Evolutionary conservation across 2,113 vertebrate genomes (phyloP), one percentile per base, ranked within the genome.

Genomic region (Mesitornis unicolor): DNA sequence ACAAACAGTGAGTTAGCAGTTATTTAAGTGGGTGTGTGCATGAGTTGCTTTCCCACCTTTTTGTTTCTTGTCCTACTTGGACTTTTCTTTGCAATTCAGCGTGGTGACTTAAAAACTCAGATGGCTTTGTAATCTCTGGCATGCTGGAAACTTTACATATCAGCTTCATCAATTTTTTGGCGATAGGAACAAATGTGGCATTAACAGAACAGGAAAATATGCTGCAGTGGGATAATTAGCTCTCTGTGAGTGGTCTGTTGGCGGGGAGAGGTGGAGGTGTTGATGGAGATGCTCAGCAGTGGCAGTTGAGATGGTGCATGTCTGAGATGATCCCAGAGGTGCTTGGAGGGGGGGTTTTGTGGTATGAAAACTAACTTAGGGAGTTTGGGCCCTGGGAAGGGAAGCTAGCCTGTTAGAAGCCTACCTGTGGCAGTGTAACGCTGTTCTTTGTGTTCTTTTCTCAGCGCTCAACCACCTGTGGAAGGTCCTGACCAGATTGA

Each of bases 401-500:
- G 43, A 9, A 38, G 4, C 17, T 10, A 25, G 24, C 40, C 56
- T 59, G 22, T 12, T 29, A 48, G 61, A 63, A 84, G 31, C 61
- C 77, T 36, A 36, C 6, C 21, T 48, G n/a, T n/a, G 64, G 21
- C 35, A 35, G 19, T 6, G n/a, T 90, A 93, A 36, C 45, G 1
- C 15, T 45, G 7, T 53, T 93, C 16, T 94, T 11, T 77, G 29
- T 97, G 77, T 59, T 98, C 31, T 95, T 56, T 96, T 84, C 89
- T 54, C 93, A 98, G 98, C 13, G 7, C 35, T 94, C 20, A 19
- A 18, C 50, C 68, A 18, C n/a, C 75, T 93, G 22, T 35, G 89
- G 87, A 95, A 80, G 95, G 96, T 84, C 73, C 94, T 96, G 97
- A 97, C 42, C 38, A 95, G 76, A 24, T 74, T 89, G 94, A 47